Percentiles rank a stretch among this genome's conserved stretches.
Conservation (phyloP, 2,113 vertebrate species). For the Scytalopus superciliaris region DNA sequence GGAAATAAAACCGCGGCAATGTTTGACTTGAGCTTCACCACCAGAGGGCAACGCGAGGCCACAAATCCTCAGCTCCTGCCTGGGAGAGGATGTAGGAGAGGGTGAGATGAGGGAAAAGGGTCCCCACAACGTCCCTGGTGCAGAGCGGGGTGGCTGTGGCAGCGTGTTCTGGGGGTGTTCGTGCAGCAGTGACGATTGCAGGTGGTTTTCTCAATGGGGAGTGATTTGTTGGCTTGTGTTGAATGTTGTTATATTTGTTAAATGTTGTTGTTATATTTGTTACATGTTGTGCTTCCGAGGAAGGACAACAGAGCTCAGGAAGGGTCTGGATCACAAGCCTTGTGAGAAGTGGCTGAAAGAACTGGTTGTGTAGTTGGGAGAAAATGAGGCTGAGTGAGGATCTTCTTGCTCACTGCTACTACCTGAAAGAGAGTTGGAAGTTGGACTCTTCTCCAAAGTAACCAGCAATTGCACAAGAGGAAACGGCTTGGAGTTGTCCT, state of each 20-base stretch:
- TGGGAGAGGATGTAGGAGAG: not conserved
- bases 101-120: not conserved
- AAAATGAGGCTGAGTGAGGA: not conserved
- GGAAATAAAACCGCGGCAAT: accelerated
- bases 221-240: accelerated
- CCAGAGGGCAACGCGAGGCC: constrained; percentile 45
- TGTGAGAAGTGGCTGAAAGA: not conserved
- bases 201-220: not conserved
- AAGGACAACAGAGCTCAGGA: not conserved
- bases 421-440: not conserved
- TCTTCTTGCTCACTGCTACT: not conserved
- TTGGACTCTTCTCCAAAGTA: not conserved
- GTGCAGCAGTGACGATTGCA: accelerated
- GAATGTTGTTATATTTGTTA: too few relatives aligned
- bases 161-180: not conserved
- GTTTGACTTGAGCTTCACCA: not conserved
- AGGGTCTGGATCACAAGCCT: not conserved
- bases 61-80: not conserved
- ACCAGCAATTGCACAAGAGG: not conserved
- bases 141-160: not conserved
- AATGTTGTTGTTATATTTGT: too few relatives aligned
- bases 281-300: too few relatives aligned
- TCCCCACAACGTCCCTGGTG: not conserved
- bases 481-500: not conserved
- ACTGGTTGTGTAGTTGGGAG: not conserved